Evolutionary conservation across 2,113 vertebrate genomes (phyloP).

Genomic region (Petromus typicus): DNA sequence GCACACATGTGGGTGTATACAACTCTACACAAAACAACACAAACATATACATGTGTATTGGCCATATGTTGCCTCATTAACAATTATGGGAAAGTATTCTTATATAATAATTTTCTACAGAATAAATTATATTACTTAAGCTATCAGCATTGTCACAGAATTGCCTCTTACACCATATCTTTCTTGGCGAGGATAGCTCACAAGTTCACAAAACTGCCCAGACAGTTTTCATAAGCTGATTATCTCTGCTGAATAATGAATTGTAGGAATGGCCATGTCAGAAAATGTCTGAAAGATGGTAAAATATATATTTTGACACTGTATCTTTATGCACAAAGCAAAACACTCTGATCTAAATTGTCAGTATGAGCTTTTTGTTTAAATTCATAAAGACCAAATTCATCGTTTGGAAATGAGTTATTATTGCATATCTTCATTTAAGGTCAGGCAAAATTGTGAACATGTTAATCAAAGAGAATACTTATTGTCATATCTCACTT

Average conservation of each 20-base stretch:
- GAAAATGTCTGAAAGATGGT: background rate
- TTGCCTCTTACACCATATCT: background rate
- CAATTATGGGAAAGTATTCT: background rate
- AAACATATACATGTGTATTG: fast-evolving
- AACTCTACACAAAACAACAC: background rate
- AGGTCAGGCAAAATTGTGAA: slow-evolving; percentile 86
- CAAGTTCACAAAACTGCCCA: slow-evolving; percentile 20
- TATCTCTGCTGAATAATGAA: slow-evolving; percentile 56
- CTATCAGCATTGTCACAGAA: slow-evolving; percentile 12
- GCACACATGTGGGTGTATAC: fast-evolving
- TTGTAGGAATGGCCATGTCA: background rate
- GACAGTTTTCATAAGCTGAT: slow-evolving; percentile 38
- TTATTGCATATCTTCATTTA: slow-evolving; percentile 83
- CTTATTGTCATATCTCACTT: slow-evolving; percentile 86
- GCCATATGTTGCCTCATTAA: background rate
- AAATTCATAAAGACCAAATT: slow-evolving; percentile 78
- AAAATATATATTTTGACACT: slow-evolving; percentile 58
- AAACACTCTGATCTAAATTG: slow-evolving; percentile 68
- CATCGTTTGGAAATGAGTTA: slow-evolving; percentile 77
- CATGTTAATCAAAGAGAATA: slow-evolving; percentile 87
- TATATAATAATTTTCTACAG: background rate
- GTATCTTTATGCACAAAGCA: background rate
- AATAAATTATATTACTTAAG: background rate
- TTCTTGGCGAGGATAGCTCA: background rate
- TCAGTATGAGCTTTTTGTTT: slow-evolving; percentile 63